Evolutionary conservation across 2,888 invertebrate species (phyloP).

Genomic region (Empis stercorea): DNA sequence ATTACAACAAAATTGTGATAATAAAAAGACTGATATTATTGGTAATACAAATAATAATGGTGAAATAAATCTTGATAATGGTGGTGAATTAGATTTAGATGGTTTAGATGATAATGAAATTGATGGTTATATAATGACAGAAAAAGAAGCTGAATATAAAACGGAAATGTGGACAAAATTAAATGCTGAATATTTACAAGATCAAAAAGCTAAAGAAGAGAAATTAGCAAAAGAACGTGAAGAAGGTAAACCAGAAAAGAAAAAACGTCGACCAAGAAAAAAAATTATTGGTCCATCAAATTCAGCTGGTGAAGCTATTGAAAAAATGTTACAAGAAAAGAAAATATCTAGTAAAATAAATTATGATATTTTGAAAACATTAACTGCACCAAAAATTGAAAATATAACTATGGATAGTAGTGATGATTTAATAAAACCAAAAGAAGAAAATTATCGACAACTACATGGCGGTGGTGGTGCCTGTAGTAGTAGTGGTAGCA

Average conservation of each 20-base stretch:
- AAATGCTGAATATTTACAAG: conserved; percentile 75
- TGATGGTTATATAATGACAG: conserved; percentile 69
- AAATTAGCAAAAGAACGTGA: conserved; percentile 65
- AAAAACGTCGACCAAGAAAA: conserved; percentile 53
- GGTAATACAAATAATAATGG: not conserved
- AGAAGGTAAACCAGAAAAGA: conserved; percentile 76
- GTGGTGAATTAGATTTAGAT: conserved; percentile 50
- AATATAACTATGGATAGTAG: conserved; percentile 9
- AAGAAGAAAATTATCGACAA: conserved; percentile 9
- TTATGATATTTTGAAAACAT: conserved; percentile 85
- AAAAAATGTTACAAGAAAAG: conserved; percentile 91
- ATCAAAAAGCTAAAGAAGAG: conserved; percentile 77
- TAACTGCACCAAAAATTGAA: conserved; percentile 32
- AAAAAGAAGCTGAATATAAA: conserved; percentile 70
- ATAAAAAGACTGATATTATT: conserved; percentile 14
- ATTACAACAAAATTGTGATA: conserved; percentile 32
- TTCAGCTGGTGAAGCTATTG: conserved; percentile 80
- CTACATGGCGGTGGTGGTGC: not conserved
- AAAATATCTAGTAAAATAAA: conserved; percentile 94
- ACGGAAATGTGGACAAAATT: conserved; percentile 74
- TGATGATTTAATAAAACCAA: not conserved
- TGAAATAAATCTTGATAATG: conserved; percentile 2
- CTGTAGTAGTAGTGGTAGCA: conserved; percentile 4
- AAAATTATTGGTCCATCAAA: conserved; percentile 52
- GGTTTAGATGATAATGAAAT: conserved; percentile 84